Evolutionary conservation across 2,113 vertebrate genomes (phyloP).

Genomic region (Clarias gariepinus): DNA sequence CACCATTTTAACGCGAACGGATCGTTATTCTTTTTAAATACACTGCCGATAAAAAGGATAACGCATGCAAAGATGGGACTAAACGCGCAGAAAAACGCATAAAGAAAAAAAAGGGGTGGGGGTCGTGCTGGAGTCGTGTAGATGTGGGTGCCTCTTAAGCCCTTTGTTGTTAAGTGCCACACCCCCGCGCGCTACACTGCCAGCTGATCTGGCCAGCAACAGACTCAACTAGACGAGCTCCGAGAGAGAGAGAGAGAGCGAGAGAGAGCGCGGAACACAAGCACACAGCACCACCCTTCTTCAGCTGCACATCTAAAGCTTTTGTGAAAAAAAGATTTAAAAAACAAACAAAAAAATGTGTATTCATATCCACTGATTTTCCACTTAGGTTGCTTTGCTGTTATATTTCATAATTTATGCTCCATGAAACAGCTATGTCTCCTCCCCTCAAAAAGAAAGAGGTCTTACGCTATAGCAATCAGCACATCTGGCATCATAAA

Average conservation of each 20-base stretch:
- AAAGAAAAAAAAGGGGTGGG: constrained; percentile 60
- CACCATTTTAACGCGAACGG: constrained; percentile 11
- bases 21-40: constrained; percentile 35
- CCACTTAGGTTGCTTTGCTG: background rate
- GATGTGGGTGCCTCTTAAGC: constrained; percentile 70
- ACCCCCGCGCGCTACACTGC: constrained; percentile 78
- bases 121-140: constrained; percentile 67
- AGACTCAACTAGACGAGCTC: constrained; percentile 81
- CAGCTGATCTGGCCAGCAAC: constrained; percentile 87
- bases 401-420: background rate
- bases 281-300: constrained; percentile 22
- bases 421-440: background rate
- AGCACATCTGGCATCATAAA: constrained; percentile 25
- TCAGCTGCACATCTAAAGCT: background rate
- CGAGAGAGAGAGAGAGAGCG: constrained; percentile 66
- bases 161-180: constrained; percentile 83
- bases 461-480: background rate
- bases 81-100: constrained; percentile 32
- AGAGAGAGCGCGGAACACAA: constrained; percentile 54
- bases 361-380: background rate
- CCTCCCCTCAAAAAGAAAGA: background rate
- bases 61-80: constrained; percentile 35
- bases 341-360: background rate
- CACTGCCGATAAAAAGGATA: constrained; percentile 47
- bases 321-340: background rate